Conservation (phyloP, 2,888 invertebrate genomes). For the Fissipunctia ypsillon region DNA sequence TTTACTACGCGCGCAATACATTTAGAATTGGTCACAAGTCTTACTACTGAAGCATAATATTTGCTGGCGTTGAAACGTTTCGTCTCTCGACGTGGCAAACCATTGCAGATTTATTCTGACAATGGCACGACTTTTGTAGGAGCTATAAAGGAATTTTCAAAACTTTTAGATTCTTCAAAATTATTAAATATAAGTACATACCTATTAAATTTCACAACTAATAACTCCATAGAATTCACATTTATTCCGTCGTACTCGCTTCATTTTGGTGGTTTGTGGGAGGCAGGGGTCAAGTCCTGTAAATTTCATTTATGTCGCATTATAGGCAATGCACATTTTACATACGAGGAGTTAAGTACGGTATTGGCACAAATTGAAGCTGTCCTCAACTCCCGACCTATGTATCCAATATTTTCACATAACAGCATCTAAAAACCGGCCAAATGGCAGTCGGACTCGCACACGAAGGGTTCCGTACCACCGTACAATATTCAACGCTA, state of each 20-base stretch:
- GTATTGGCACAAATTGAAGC: too few relatives aligned
- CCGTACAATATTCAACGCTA: too few relatives aligned
- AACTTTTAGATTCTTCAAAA: neutral
- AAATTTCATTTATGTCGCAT: neutral
- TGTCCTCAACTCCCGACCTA: too few relatives aligned
- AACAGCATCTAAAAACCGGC: too few relatives aligned
- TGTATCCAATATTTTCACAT: too few relatives aligned
- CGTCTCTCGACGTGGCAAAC: slow-evolving; percentile 18
- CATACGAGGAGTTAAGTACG: too few relatives aligned
- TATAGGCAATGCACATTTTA: neutral
- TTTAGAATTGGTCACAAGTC: slow-evolving; percentile 10
- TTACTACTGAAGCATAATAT: slow-evolving; percentile 2
- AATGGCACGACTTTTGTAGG: neutral
- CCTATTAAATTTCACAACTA: neutral
- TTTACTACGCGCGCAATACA: too few relatives aligned
- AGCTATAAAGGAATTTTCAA: neutral
- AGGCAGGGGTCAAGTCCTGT: too few relatives aligned
- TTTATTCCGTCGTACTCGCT: neutral
- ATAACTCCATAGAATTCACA: neutral
- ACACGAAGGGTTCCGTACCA: too few relatives aligned
- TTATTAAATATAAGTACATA: too few relatives aligned
- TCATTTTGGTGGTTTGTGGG: slow-evolving; percentile 1
- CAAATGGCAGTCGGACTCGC: too few relatives aligned
- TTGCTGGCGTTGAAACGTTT: slow-evolving; percentile 1
- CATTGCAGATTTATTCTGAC: slow-evolving; percentile 9